Evolutionary conservation across 2,113 vertebrate species (phyloP).

Genomic region (Aphelocoma coerulescens): DNA sequence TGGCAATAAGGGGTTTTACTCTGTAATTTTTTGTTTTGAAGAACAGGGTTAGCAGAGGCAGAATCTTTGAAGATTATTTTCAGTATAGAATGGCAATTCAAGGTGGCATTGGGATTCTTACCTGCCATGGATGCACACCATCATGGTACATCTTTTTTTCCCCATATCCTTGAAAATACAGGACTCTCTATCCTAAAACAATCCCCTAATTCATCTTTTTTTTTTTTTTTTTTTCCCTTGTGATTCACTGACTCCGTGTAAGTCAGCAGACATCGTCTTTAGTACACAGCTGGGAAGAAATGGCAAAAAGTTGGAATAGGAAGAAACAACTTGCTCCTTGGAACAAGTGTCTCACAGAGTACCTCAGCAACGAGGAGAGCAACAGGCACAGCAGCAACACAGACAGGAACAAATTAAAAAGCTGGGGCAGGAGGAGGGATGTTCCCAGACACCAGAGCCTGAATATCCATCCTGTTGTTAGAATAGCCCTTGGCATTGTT

Average conservation of each 20-base stretch:
- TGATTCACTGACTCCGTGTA: neutral
- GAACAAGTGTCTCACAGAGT: neutral
- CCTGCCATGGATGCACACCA: neutral
- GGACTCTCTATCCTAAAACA: neutral
- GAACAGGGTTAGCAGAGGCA: neutral
- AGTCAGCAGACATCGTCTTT: neutral
- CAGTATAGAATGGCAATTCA: neutral
- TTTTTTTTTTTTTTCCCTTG: neutral
- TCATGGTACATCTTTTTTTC: neutral
- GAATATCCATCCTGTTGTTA: conserved; percentile 6
- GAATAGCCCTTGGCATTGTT: conserved; percentile 15
- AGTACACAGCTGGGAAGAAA: neutral
- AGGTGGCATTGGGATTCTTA: neutral
- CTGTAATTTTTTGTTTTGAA: neutral
- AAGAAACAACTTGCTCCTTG: neutral
- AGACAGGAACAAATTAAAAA: neutral
- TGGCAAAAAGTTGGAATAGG: neutral
- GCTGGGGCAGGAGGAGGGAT: neutral
- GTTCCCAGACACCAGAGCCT: conserved; percentile 15
- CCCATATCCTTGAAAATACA: neutral
- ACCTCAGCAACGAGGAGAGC: neutral
- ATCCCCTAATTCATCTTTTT: neutral
- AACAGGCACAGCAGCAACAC: neutral
- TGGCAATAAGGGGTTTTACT: neutral
- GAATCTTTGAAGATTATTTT: neutral